Evolutionary conservation across 35 echinoderm and acorn worm genomes (phyloP).

Genomic region (Ophioderma brevispina): DNA sequence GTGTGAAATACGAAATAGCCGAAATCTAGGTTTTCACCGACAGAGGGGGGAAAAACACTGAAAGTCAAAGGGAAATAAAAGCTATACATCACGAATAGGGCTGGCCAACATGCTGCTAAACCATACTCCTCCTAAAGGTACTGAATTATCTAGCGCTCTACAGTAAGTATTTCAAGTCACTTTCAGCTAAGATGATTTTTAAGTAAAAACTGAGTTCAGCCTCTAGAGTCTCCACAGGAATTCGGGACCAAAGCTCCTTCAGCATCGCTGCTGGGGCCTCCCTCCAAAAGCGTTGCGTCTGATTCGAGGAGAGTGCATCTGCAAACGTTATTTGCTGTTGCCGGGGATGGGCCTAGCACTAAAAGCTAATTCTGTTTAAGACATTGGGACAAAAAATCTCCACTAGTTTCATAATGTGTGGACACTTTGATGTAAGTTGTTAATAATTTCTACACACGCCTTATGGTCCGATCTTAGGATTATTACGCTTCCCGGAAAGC

Average conservation of each 20-base stretch:
- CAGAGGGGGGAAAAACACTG: neutral
- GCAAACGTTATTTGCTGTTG: too few relatives aligned
- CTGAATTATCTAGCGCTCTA: too few relatives aligned
- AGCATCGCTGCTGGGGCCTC: too few relatives aligned
- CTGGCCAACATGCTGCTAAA: neutral
- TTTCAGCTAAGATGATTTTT: too few relatives aligned
- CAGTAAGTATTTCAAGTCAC: too few relatives aligned
- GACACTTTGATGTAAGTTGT: conserved; percentile 6
- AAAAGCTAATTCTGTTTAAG: neutral
- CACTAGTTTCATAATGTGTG: neutral
- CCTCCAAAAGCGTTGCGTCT: too few relatives aligned
- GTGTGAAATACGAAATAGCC: neutral
- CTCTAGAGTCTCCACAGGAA: too few relatives aligned
- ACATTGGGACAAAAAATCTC: neutral
- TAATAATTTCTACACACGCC: neutral
- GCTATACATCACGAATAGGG: neutral
- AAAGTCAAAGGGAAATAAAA: neutral
- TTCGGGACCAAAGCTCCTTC: too few relatives aligned
- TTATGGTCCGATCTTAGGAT: neutral
- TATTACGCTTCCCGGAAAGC: neutral
- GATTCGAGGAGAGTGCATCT: too few relatives aligned
- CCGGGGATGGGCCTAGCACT: too few relatives aligned
- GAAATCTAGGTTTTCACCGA: neutral
- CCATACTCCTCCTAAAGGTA: too few relatives aligned
- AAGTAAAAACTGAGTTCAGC: too few relatives aligned